Percentiles rank a stretch among this genome's conserved stretches.
Evolutionary conservation across 2,797 vertebrate species (phyloP).

Genomic region (Pseudomugil tenellus): DNA sequence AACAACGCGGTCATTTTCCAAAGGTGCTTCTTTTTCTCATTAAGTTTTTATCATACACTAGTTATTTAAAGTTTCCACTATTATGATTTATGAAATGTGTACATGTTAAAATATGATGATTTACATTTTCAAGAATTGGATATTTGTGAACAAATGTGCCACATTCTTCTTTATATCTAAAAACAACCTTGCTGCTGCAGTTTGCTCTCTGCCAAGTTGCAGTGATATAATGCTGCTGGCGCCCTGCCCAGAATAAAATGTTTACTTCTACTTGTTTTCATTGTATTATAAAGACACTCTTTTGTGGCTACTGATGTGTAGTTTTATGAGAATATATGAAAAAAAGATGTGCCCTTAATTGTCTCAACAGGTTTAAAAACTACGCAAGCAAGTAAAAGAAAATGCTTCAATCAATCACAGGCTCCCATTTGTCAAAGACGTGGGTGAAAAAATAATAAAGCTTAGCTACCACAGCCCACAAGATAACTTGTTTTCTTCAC

Average conservation of each 20-base stretch:
- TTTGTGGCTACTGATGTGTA: conserved; percentile 11
- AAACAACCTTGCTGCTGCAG: conserved; percentile 7
- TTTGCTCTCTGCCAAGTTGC: conserved; percentile 4
- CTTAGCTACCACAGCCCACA: not conserved
- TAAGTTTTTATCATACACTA: not conserved
- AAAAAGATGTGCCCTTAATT: conserved; percentile 3
- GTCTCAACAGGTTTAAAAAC: conserved; percentile 6
- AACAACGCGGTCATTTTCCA: not conserved
- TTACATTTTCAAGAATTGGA: not conserved
- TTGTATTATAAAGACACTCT: conserved; percentile 20
- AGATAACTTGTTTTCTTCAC: not conserved
- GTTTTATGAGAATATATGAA: conserved; percentile 20
- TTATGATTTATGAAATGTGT: conserved; percentile 8
- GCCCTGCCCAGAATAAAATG: conserved; percentile 41
- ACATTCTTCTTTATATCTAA: conserved; percentile 22
- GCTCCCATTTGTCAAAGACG: not conserved
- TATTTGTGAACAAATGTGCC: conserved; percentile 4
- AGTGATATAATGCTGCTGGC: conserved; percentile 35
- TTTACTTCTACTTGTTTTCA: conserved; percentile 32
- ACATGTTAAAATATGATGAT: conserved; percentile 4
- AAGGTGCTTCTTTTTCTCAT: not conserved
- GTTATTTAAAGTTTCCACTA: conserved; percentile 5
- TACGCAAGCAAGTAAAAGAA: not conserved
- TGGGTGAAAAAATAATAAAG: not conserved
- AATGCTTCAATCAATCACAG: not conserved